Base-by-base conservation (phyloP, 2,113 vertebrate species). In the Diphyllodes magnificus region DNA sequence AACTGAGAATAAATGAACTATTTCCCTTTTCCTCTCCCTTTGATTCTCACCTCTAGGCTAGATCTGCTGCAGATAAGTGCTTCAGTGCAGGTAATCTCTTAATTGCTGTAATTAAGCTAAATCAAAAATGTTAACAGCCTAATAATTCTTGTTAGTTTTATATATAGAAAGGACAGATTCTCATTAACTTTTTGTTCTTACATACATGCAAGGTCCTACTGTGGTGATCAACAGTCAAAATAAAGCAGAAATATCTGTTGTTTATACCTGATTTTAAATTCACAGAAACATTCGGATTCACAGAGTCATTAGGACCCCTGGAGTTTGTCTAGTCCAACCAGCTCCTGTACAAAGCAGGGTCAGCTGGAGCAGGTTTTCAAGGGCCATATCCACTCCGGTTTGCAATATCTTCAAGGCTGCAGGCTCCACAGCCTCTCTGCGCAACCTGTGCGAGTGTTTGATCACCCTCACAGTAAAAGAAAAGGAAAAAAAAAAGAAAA, bases 31-130 rank as follows among this genome's bases (percentile, higher is more conserved):
- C 18, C 22, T 69, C 51, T 92, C 42, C 33, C 23, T 92, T 92
- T 87, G 23, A 54, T 50, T 86, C 28, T 96, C 84, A 93, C 89
- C 89, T 89, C 57, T 39, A 87, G 86, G 78, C 59, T 95, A 87
- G 66, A 94, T 92, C 66, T 91, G 53, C 66, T 65, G 35, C 40
- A 93, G 71, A 86, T 88, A 85, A 86, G 37, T 76, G 69, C 51
- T 88, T 92, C 56, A 82, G 49, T 93, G 44, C 28, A 82, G 84
- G 49, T 95, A 91, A 95, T 91, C 61, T 85, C 89, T 93, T 95
- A 93, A 95, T 95, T 93, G 66, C 70, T 91, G 57, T 90, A 95
- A 95, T 95, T 95, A 96, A 87, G 17, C 61, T 87, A 87, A 86
- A 80, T 92, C 44, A 91, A 90, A 95, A 96, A 92, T 86, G 76